Evolutionary conservation across 1,140 invertebrate genomes (phyloP).

Genomic region (Meteorus sp.): DNA sequence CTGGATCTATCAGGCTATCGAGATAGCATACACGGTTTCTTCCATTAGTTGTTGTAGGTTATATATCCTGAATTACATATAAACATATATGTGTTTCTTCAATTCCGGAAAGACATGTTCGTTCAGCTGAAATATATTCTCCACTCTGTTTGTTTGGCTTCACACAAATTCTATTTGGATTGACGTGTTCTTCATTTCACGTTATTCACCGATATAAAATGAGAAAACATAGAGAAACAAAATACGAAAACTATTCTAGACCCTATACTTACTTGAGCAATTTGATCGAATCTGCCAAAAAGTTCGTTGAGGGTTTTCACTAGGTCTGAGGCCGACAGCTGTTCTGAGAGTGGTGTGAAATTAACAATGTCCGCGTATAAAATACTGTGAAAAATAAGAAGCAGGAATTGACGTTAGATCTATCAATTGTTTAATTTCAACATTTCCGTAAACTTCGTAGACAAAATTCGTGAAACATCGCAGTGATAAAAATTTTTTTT

Average conservation of each 20-base stretch:
- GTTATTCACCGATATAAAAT: background rate
- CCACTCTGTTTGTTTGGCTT: no score
- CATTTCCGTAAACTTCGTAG: background rate
- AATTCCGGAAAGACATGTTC: no score
- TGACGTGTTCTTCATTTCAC: background rate
- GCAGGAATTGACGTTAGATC: background rate
- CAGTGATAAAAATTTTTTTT: no score
- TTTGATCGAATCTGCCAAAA: slow-evolving; percentile 95
- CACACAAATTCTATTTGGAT: no score
- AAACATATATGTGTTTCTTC: no score
- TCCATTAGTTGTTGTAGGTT: no score
- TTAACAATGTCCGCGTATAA: slow-evolving; percentile 98
- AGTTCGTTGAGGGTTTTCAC: slow-evolving; percentile 95
- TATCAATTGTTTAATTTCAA: background rate
- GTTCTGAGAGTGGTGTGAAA: slow-evolving; percentile 92
- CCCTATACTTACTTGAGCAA: slow-evolving; percentile 75
- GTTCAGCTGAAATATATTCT: no score
- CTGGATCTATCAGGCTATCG: no score
- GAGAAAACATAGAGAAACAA: background rate
- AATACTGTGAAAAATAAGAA: slow-evolving; percentile 68
- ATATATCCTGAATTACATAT: no score
- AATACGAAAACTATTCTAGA: background rate
- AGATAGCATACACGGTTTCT: no score
- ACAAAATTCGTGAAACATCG: background rate
- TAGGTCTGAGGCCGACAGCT: slow-evolving; percentile 89